phyloP scores from a whole-genome alignment of 2,113 vertebrate species.

The Amblyornis subalaris region DNA sequence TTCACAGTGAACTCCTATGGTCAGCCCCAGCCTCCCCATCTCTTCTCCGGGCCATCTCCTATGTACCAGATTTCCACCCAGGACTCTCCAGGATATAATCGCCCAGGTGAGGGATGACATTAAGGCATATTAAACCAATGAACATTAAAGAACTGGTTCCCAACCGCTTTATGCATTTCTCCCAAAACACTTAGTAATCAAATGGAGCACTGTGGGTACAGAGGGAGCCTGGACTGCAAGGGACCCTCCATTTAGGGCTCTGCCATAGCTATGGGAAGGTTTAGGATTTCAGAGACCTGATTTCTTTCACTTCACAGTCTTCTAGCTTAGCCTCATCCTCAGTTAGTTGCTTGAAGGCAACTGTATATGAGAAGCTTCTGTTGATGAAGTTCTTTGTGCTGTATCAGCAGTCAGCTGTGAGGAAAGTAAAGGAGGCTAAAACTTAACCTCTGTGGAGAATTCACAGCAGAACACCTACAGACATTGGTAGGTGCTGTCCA shows the following conservation, averaged over 20 bases:
- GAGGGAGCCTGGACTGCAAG: not conserved
- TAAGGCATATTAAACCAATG: not conserved
- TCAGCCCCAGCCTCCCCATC: conserved; percentile 76
- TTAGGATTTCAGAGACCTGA: not conserved
- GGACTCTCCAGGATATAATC: conserved; percentile 77
- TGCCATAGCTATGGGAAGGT: not conserved
- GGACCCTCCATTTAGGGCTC: not conserved
- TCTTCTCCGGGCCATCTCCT: conserved; percentile 77
- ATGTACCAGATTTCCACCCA: conserved; percentile 78
- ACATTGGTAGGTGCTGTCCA: not conserved
- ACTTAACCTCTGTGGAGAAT: not conserved
- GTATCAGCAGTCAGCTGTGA: not conserved
- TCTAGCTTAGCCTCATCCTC: not conserved
- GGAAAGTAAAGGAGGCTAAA: not conserved
- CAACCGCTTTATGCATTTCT: not conserved
- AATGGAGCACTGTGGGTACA: not conserved
- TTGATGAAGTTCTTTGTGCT: not conserved
- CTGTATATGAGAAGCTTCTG: not conserved
- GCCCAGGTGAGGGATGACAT: conserved; percentile 67
- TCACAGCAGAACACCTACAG: not conserved
- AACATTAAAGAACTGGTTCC: not conserved
- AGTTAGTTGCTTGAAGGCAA: not conserved
- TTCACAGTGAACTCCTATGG: conserved; percentile 78
- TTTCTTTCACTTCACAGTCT: not conserved
- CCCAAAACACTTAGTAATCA: not conserved